phyloP scores from a whole-genome alignment of 1,140 invertebrate species.

The Periplaneta americana region DNA sequence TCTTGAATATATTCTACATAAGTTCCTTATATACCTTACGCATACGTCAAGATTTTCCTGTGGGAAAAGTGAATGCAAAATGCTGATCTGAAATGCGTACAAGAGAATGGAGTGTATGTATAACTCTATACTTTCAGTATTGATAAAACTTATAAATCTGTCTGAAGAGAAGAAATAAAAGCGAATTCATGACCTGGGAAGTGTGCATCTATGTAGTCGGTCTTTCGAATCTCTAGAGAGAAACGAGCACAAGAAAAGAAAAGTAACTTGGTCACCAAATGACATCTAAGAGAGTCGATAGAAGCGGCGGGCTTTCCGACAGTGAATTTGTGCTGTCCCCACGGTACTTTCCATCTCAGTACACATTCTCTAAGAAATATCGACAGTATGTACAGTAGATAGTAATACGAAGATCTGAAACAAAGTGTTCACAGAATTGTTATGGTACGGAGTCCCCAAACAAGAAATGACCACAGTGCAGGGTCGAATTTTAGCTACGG shows the following conservation, averaged over 20 bases:
- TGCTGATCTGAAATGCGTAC: background rate
- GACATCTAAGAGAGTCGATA: background rate
- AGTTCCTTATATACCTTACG: no score
- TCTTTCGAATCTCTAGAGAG: background rate
- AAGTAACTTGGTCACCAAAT: background rate
- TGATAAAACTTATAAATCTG: background rate
- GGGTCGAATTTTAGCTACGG: no score
- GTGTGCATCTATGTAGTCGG: background rate
- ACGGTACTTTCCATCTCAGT: background rate
- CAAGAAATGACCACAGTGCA: no score
- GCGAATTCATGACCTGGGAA: background rate
- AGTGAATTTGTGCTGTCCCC: background rate
- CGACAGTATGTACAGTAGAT: no score
- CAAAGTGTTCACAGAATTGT: no score
- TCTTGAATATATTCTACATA: no score
- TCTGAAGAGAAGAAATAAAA: background rate
- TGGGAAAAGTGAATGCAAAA: background rate
- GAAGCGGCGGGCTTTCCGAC: background rate
- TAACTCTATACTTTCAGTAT: no score
- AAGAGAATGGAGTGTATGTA: background rate
- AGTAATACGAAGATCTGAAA: no score
- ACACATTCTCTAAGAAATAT: no score
- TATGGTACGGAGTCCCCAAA: no score
- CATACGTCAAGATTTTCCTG: no score
- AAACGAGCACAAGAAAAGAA: background rate